These are phyloP conservation scores for Cordilura impudica DNA, from an alignment of 2,888 invertebrate species.

Conservation along the genomic window DNA sequence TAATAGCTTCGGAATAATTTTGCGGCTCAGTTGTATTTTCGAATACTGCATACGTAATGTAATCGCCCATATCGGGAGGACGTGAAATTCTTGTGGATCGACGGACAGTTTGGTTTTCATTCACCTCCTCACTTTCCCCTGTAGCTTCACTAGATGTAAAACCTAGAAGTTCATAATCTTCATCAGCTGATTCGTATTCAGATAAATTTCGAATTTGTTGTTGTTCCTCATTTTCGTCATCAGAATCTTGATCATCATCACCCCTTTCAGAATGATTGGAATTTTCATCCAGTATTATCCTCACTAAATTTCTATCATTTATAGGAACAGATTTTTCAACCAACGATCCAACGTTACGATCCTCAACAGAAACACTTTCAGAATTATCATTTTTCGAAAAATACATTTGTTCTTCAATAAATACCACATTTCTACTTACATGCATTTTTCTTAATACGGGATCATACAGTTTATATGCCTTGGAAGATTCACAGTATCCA, in stretches of 20 bases:
- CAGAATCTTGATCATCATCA: too few species aligned
- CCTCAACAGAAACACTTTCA: too few species aligned
- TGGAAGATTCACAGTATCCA: slow-evolving; percentile 35
- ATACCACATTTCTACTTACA: too few species aligned
- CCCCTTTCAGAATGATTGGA: neutral
- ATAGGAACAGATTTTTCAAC: too few species aligned
- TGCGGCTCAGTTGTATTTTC: too few species aligned
- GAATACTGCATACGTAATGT: too few species aligned
- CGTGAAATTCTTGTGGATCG: neutral
- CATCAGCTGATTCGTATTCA: neutral
- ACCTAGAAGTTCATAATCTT: neutral
- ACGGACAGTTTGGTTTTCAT: neutral
- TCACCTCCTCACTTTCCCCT: neutral
- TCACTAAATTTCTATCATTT: too few species aligned
- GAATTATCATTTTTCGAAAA: too few species aligned
- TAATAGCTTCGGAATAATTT: too few species aligned
- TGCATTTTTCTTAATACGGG: neutral
- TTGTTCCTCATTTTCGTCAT: too few species aligned
- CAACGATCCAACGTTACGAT: too few species aligned
- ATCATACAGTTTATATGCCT: slow-evolving; percentile 21
- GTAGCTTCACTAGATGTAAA: neutral
- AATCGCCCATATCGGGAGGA: neutral
- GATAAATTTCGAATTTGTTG: neutral
- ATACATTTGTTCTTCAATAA: too few species aligned
- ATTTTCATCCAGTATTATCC: slow-evolving; percentile 29